A percentile compares a stretch with the other conserved stretches of the same genome.
Evolutionary conservation across 2,113 vertebrate species (phyloP).

Genomic region (Loxodonta africana): DNA sequence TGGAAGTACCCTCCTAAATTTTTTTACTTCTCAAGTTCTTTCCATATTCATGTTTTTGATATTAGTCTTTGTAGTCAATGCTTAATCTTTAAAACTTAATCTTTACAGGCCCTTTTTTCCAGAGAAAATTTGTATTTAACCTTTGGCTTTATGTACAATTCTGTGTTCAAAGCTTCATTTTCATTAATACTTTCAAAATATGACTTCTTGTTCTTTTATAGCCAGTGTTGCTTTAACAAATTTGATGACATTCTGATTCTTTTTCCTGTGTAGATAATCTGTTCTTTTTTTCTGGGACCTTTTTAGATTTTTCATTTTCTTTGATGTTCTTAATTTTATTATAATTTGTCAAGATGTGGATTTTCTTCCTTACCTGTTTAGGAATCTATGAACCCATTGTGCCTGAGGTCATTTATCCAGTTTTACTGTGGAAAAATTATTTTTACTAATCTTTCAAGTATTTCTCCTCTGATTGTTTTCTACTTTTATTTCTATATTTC

Average conservation of each 20-base stretch:
- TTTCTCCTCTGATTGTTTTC: background rate
- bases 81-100: background rate
- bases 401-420: background rate
- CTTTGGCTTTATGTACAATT: background rate
- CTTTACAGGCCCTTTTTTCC: background rate
- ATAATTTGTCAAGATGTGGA: background rate
- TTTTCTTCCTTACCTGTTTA: background rate
- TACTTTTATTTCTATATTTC: background rate
- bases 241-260: background rate
- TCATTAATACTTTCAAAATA: background rate
- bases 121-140: background rate
- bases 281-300: background rate
- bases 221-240: background rate
- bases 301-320: background rate
- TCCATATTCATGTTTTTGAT: background rate
- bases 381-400: background rate
- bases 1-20: background rate
- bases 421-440: background rate
- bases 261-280: conserved; percentile 2
- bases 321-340: conserved; percentile 26
- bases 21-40: background rate
- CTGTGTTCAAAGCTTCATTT: conserved; percentile 22
- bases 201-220: background rate
- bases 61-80: background rate
- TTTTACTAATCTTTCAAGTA: background rate